phyloP scores from a whole-genome alignment of 2,888 invertebrate genomes.

The Buathra laborator region DNA sequence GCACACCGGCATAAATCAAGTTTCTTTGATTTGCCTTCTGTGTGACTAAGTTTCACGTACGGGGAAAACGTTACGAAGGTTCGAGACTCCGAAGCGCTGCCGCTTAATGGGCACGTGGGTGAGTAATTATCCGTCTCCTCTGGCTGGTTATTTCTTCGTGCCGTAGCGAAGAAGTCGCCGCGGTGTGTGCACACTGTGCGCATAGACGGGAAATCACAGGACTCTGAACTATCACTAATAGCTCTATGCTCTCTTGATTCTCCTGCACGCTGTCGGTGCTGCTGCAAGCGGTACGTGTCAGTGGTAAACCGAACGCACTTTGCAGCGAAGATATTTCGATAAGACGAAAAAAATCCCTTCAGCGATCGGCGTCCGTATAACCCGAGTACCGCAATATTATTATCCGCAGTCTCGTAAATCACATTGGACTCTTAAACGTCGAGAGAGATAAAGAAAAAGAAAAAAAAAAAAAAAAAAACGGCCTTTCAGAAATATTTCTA shows the following conservation, averaged over 20 bases:
- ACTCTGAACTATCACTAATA: slow-evolving; percentile 49
- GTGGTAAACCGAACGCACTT: slow-evolving; percentile 46
- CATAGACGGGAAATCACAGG: slow-evolving; percentile 36
- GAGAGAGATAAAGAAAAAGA: neutral
- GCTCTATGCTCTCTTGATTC: slow-evolving; percentile 8
- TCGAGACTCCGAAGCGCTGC: neutral
- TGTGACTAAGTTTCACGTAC: slow-evolving; percentile 42
- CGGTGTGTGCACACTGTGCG: neutral
- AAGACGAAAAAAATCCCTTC: slow-evolving; percentile 16
- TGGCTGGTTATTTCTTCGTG: slow-evolving; percentile 48
- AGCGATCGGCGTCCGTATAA: neutral
- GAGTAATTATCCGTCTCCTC: slow-evolving; percentile 54
- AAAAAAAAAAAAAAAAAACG: neutral
- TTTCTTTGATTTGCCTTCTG: slow-evolving; percentile 65
- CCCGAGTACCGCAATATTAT: slow-evolving; percentile 9
- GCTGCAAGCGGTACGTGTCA: slow-evolving; percentile 3
- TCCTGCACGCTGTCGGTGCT: neutral
- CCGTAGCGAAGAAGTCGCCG: slow-evolving; percentile 40
- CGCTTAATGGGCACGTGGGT: slow-evolving; percentile 56
- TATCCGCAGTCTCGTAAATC: slow-evolving; percentile 29
- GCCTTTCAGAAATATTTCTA: slow-evolving; percentile 1
- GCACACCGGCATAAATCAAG: slow-evolving; percentile 65
- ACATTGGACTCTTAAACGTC: neutral
- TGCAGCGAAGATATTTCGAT: slow-evolving; percentile 43
- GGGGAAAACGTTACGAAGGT: slow-evolving; percentile 2